These are phyloP conservation scores for Mus caroli DNA, from an alignment of 2,797 vertebrate genomes.

Conservation along the genomic window DNA sequence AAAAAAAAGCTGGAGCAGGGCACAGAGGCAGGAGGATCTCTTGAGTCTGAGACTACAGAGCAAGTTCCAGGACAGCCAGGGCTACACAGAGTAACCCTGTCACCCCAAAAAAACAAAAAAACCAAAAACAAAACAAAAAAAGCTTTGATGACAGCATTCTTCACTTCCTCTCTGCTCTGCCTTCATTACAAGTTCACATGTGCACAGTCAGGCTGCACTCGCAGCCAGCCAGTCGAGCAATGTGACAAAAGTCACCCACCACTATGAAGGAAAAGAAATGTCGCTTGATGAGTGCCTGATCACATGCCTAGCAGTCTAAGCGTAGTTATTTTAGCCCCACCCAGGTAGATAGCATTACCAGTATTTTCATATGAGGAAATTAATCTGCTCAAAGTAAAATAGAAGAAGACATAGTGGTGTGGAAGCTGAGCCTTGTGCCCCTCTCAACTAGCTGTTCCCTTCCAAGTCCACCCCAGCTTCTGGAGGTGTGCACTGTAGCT, in stretches of 20 bases:
- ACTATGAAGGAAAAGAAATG: neutral
- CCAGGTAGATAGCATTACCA: neutral
- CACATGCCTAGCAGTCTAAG: neutral
- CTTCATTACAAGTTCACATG: neutral
- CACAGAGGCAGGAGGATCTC: neutral
- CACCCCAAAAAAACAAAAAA: neutral
- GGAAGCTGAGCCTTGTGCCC: neutral
- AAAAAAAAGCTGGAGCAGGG: no score
- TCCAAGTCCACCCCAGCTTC: neutral
- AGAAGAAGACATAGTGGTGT: neutral
- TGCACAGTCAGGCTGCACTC: neutral
- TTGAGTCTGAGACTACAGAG: neutral
- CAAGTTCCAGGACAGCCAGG: neutral
- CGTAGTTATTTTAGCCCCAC: neutral
- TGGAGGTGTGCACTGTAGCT: neutral
- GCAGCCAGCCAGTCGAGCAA: neutral
- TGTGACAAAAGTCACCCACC: neutral
- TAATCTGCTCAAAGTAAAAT: neutral
- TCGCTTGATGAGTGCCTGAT: neutral
- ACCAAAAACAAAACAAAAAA: neutral
- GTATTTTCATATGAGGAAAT: constrained; percentile 10
- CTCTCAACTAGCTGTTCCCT: neutral
- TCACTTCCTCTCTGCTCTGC: neutral
- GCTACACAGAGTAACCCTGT: neutral
- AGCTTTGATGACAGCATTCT: neutral